Evolutionary conservation across 2,888 invertebrate species (phyloP).

Genomic region (Lasioglossum lativentre): DNA sequence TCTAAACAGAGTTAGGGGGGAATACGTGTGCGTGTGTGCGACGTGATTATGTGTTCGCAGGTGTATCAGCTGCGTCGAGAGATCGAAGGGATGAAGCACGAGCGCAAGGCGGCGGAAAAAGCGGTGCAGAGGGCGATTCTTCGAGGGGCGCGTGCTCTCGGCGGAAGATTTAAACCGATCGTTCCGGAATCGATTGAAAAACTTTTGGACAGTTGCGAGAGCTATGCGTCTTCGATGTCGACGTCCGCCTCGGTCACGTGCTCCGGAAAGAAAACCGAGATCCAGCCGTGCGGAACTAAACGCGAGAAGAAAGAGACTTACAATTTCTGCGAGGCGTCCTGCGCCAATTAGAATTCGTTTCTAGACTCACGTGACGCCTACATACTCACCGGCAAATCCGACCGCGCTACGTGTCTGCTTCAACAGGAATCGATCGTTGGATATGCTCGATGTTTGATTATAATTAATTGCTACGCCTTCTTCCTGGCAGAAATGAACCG

Average conservation of each 20-base stretch:
- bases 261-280: not conserved
- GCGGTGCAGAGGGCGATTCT: conserved; percentile 68
- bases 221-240: conserved; percentile 18
- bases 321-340: conserved; percentile 20
- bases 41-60: conserved; percentile 25
- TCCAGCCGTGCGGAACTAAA: conserved; percentile 3
- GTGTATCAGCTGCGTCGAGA: conserved; percentile 48
- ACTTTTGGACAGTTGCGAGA: conserved; percentile 49
- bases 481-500: conserved; percentile 5
- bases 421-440: conserved; percentile 9
- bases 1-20: not conserved
- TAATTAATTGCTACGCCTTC: conserved; percentile 50
- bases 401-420: not conserved
- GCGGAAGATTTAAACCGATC: conserved; percentile 65
- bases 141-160: conserved; percentile 64
- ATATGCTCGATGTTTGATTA: conserved; percentile 26
- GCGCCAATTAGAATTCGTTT: not conserved
- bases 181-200: conserved; percentile 56
- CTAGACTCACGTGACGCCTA: not conserved
- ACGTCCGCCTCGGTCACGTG: conserved; percentile 9
- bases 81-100: conserved; percentile 53
- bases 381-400: not conserved
- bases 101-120: conserved; percentile 61
- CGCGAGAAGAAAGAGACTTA: not conserved
- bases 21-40: not conserved